Evolutionary conservation across 2,113 vertebrate species (phyloP).

Genomic region (Pomatorhinus ruficollis): DNA sequence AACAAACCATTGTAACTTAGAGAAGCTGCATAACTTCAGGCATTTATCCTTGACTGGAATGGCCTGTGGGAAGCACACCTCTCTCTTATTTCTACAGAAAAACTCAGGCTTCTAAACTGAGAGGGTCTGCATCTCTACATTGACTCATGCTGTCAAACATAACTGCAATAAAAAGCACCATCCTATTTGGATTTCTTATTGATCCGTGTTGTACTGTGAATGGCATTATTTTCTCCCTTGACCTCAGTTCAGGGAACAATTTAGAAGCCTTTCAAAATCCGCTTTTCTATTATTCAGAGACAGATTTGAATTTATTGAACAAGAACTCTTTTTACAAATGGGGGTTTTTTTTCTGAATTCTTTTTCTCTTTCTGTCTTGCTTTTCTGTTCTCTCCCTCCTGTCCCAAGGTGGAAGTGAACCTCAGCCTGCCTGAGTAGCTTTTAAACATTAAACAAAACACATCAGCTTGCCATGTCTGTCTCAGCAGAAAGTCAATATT

Average conservation of each 20-base stretch:
- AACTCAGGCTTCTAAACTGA: background rate
- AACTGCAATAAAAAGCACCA: background rate
- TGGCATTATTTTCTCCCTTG: background rate
- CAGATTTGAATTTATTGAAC: background rate
- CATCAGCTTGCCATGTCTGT: background rate
- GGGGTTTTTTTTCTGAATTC: background rate
- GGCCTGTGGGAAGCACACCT: background rate
- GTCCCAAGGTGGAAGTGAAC: background rate
- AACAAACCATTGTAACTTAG: background rate
- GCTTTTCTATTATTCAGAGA: background rate
- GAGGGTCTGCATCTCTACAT: background rate
- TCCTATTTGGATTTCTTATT: background rate
- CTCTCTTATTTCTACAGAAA: background rate
- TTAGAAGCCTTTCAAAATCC: background rate
- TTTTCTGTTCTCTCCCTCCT: background rate
- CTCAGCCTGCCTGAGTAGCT: background rate
- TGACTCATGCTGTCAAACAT: accelerated
- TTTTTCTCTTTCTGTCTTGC: background rate
- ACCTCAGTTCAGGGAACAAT: background rate
- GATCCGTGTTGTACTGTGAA: background rate
- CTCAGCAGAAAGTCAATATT: conserved; percentile 33
- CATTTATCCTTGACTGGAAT: background rate
- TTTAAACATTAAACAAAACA: conserved; percentile 40
- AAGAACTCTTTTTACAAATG: background rate
- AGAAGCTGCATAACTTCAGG: background rate